Evolutionary conservation across 2,113 vertebrate genomes (phyloP).

Genomic region (Ammodytes marinus): DNA sequence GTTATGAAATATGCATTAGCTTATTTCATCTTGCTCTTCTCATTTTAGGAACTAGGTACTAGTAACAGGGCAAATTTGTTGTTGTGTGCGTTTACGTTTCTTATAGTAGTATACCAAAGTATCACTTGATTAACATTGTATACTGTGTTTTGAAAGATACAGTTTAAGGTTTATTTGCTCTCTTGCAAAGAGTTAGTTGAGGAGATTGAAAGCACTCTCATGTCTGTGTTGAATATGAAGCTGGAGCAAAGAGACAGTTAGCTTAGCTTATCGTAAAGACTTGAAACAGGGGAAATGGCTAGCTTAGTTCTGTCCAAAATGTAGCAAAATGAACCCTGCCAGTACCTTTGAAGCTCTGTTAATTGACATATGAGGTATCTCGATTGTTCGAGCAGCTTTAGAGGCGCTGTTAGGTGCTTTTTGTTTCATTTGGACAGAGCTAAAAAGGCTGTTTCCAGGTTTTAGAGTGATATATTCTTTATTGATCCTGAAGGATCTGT

Average conservation of each 20-base stretch:
- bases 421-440: background rate
- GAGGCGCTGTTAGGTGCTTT: background rate
- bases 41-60: slow-evolving; percentile 7
- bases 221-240: background rate
- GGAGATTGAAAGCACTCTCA: background rate
- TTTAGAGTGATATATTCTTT: background rate
- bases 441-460: background rate
- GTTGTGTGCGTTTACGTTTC: background rate
- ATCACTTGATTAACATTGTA: background rate
- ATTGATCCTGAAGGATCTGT: too few relatives aligned
- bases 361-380: too few relatives aligned
- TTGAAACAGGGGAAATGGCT: too few relatives aligned
- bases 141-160: background rate
- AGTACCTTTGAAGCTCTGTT: too few relatives aligned
- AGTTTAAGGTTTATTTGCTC: background rate
- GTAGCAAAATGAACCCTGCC: too few relatives aligned
- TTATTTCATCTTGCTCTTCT: background rate
- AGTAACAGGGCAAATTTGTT: background rate
- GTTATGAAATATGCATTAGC: background rate
- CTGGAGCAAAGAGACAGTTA: background rate
- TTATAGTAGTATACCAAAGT: background rate
- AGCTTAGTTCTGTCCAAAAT: background rate
- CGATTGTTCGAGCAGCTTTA: too few relatives aligned
- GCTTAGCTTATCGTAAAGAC: background rate
- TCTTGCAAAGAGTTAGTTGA: too few relatives aligned